Evolutionary conservation across 2,797 vertebrate species (phyloP).

Genomic region (Neosilurus mollespiculum): DNA sequence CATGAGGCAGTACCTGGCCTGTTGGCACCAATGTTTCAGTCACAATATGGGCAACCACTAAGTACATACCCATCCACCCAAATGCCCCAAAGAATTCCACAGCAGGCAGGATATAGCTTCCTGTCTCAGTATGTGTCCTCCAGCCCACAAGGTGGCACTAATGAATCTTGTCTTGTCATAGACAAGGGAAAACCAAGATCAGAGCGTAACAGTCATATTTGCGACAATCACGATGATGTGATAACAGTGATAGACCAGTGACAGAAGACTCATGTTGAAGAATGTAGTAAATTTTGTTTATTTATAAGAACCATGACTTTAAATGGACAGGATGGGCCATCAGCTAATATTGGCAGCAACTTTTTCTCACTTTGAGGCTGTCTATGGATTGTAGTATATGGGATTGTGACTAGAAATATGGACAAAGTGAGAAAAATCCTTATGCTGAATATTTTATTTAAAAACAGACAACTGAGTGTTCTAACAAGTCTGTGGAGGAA

Average conservation of each 20-base stretch:
- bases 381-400: too few species aligned
- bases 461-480: background rate
- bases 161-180: conserved; percentile 62
- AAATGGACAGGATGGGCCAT: background rate
- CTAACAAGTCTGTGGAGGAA: background rate
- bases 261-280: conserved; percentile 49
- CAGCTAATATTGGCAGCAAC: background rate
- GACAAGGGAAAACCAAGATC: conserved; percentile 89
- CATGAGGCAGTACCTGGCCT: conserved; percentile 66
- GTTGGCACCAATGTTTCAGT: conserved; percentile 75
- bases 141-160: conserved; percentile 54
- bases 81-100: conserved; percentile 76
- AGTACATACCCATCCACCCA: conserved; percentile 78
- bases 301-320: background rate
- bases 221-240: conserved; percentile 86
- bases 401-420: background rate
- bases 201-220: conserved; percentile 69
- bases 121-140: conserved; percentile 81
- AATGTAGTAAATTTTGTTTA: background rate
- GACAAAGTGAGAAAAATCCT: background rate
- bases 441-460: conserved; percentile 21
- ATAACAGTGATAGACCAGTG: conserved; percentile 95
- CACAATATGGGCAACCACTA: conserved; percentile 84
- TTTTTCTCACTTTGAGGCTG: background rate
- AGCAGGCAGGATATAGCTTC: conserved; percentile 76